Evolutionary conservation across 2,888 invertebrate species (phyloP).

Genomic region (Linyphia triangularis): DNA sequence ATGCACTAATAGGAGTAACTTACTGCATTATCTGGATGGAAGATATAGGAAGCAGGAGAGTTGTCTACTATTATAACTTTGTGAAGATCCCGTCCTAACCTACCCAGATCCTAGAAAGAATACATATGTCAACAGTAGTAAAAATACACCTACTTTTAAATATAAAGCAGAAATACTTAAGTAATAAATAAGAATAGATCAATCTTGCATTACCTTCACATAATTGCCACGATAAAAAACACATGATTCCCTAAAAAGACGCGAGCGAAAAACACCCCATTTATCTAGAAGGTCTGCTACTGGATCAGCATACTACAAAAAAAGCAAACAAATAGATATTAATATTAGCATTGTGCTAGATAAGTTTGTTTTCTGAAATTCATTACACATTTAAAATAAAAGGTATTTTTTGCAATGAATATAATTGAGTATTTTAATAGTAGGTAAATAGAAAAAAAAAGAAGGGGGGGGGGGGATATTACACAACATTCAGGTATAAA

Average conservation of each 20-base stretch:
- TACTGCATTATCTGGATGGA: constrained; percentile 99
- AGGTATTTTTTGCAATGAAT: too few relatives aligned
- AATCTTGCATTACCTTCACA: constrained; percentile 87
- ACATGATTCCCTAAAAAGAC: constrained; percentile 99
- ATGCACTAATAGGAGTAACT: too few relatives aligned
- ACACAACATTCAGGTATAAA: too few relatives aligned
- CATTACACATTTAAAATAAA: too few relatives aligned
- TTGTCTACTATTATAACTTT: constrained; percentile 99
- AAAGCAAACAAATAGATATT: not conserved
- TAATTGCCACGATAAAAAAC: constrained; percentile 99
- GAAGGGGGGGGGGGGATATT: too few relatives aligned
- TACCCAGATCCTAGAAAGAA: constrained; percentile 90
- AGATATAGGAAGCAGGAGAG: constrained; percentile 99
- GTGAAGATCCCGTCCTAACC: constrained; percentile 96
- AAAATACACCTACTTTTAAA: not conserved
- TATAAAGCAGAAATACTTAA: not conserved
- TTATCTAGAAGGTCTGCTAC: constrained; percentile 98
- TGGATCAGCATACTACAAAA: constrained; percentile 95
- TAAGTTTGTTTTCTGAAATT: too few relatives aligned
- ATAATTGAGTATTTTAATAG: too few relatives aligned
- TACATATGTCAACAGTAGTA: not conserved
- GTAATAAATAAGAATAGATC: not conserved
- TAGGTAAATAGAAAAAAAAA: too few relatives aligned
- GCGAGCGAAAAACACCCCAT: constrained; percentile 97
- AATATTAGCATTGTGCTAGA: too few relatives aligned